Percentiles rank a stretch among this genome's conserved stretches.
Evolutionary conservation across 2,888 invertebrate genomes (phyloP).

Genomic region (Asteroscopus sphinx): DNA sequence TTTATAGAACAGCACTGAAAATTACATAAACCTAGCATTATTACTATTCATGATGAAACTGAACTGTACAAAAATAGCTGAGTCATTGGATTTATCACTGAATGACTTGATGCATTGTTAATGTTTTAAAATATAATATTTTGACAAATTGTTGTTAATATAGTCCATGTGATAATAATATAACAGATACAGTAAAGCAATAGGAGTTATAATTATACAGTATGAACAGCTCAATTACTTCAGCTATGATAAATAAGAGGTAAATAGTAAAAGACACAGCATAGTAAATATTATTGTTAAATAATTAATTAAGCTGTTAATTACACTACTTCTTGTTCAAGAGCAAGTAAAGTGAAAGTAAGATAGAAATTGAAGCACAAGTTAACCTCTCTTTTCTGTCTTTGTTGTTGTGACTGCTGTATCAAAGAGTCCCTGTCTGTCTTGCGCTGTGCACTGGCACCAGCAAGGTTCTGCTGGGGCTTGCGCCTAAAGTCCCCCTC

Average conservation of each 20-base stretch:
- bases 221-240: background rate
- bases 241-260: background rate
- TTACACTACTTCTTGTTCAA: background rate
- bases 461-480: slow-evolving; percentile 97
- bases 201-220: background rate
- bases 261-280: background rate
- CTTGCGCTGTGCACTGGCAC: slow-evolving; percentile 93
- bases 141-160: background rate
- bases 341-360: slow-evolving; percentile 47
- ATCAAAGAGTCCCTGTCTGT: slow-evolving; percentile 92
- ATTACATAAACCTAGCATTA: background rate
- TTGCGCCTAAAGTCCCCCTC: slow-evolving; percentile 97
- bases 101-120: slow-evolving; percentile 26
- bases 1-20: background rate
- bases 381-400: slow-evolving; percentile 95
- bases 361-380: slow-evolving; percentile 28
- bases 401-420: slow-evolving; percentile 95
- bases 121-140: slow-evolving; percentile 2
- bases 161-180: background rate
- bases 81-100: slow-evolving; percentile 37
- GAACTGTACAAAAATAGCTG: slow-evolving; percentile 25
- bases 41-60: slow-evolving; percentile 23
- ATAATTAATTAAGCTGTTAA: background rate
- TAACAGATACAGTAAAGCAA: background rate
- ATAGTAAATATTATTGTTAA: background rate